Conservation (phyloP, 2,797 vertebrate species). For the Sylvia borin region DNA sequence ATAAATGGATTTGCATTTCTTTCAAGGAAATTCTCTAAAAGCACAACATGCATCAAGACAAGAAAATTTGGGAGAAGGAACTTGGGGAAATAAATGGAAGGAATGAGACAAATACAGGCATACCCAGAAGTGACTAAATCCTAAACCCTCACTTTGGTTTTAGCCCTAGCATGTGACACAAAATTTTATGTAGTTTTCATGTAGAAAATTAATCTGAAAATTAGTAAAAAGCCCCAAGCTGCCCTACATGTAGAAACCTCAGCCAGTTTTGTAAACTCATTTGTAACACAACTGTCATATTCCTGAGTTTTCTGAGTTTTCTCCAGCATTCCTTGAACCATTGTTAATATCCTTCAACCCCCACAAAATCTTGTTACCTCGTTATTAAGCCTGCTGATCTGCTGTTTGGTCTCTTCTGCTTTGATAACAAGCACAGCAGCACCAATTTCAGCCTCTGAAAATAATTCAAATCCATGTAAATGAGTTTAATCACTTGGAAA, state of each 20-base stretch:
- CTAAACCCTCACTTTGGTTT: neutral
- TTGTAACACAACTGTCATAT: neutral
- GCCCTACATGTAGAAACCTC: neutral
- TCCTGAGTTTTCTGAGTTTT: neutral
- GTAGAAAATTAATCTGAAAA: neutral
- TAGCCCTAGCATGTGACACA: neutral
- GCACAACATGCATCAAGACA: neutral
- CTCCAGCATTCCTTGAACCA: neutral
- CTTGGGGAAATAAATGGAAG: neutral
- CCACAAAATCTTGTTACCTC: slow-evolving; percentile 80
- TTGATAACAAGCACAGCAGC: slow-evolving; percentile 88
- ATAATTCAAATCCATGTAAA: slow-evolving; percentile 1
- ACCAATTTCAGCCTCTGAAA: slow-evolving; percentile 83
- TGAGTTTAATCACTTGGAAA: neutral
- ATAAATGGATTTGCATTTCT: neutral
- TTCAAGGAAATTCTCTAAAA: neutral
- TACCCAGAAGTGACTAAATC: neutral
- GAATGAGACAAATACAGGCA: neutral
- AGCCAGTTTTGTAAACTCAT: neutral
- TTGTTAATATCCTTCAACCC: neutral
- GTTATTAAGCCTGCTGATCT: slow-evolving; percentile 88
- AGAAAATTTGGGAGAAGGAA: neutral
- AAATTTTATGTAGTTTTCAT: neutral
- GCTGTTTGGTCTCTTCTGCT: slow-evolving; percentile 92
- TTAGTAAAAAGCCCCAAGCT: neutral